Percentiles rank a stretch among this genome's conserved stretches.
These are phyloP conservation scores for Venustoraphidia nigricollis DNA, from an alignment of 2,888 invertebrate species.

Conservation along the genomic window DNA sequence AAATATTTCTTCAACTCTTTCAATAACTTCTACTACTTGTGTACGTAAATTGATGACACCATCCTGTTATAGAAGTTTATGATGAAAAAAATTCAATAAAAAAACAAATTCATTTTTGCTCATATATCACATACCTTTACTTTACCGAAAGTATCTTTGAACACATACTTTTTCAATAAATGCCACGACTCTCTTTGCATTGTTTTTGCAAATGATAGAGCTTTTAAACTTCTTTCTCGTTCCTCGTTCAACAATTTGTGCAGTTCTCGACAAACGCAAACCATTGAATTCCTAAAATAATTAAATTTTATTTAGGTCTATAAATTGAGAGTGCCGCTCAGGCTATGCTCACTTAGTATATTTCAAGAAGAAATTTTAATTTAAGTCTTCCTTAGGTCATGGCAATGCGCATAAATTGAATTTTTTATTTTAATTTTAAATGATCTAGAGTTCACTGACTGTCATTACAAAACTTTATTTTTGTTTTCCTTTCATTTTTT, in stretches of 20 bases:
- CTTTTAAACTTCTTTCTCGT: constrained; percentile 64
- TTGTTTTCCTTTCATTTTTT: too few species aligned
- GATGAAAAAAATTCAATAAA: constrained; percentile 3
- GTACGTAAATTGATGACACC: constrained; percentile 39
- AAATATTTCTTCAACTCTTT: constrained; percentile 35
- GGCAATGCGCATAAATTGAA: too few species aligned
- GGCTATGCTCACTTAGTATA: too few species aligned
- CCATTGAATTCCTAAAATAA: constrained; percentile 34
- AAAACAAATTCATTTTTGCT: neutral
- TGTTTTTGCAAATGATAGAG: constrained; percentile 66
- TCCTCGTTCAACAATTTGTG: constrained; percentile 66
- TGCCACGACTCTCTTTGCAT: constrained; percentile 42
- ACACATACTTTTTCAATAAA: constrained; percentile 8
- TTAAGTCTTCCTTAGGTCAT: too few species aligned
- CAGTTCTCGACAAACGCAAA: constrained; percentile 57
- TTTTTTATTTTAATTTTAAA: too few species aligned
- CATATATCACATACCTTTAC: neutral
- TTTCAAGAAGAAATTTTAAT: too few species aligned
- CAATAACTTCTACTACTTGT: constrained; percentile 38
- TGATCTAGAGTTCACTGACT: too few species aligned
- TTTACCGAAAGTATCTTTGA: constrained; percentile 4
- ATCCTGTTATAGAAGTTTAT: constrained; percentile 23
- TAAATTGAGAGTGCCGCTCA: too few species aligned
- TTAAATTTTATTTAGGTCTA: too few species aligned
- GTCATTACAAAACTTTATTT: too few species aligned